phyloP scores from a whole-genome alignment of 2,888 invertebrate species.

The Eupithecia insigniata region DNA sequence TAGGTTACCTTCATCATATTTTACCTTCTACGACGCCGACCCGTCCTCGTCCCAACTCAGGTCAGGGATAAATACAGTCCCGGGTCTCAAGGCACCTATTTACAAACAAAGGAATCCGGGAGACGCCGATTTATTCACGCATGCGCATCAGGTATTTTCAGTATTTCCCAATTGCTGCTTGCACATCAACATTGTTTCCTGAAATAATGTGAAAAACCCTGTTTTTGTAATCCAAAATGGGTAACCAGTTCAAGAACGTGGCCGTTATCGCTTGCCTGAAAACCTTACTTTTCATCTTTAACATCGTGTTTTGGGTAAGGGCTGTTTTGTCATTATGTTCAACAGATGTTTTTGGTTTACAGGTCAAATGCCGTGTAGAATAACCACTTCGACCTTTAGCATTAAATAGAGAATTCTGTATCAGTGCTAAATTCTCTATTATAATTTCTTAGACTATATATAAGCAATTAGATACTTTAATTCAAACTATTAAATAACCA shows the following conservation, averaged over 20 bases:
- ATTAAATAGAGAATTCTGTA: background rate
- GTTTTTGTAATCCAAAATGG: slow-evolving; percentile 73
- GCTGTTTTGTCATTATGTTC: slow-evolving; percentile 41
- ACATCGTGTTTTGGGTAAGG: slow-evolving; percentile 92
- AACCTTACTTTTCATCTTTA: slow-evolving; percentile 90
- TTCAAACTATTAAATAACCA: background rate
- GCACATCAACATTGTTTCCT: slow-evolving; percentile 19
- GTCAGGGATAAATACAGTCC: slow-evolving; percentile 9
- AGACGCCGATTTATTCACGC: slow-evolving; percentile 65
- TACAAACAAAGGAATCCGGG: slow-evolving; percentile 54
- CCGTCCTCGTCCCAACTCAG: background rate
- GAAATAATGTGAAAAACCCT: slow-evolving; percentile 27
- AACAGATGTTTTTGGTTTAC: slow-evolving; percentile 39
- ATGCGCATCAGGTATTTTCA: slow-evolving; percentile 55
- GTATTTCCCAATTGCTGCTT: slow-evolving; percentile 37
- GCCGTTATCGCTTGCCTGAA: slow-evolving; percentile 91
- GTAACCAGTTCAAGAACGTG: slow-evolving; percentile 88
- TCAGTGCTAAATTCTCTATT: background rate
- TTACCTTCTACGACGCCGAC: background rate
- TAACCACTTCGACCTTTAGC: background rate
- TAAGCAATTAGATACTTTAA: background rate
- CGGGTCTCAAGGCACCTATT: slow-evolving; percentile 37
- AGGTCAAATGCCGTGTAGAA: background rate
- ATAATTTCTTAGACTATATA: background rate
- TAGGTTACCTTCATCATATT: background rate